Base-by-base conservation (phyloP, 2,113 vertebrate species). In the Hippocampus comes region DNA sequence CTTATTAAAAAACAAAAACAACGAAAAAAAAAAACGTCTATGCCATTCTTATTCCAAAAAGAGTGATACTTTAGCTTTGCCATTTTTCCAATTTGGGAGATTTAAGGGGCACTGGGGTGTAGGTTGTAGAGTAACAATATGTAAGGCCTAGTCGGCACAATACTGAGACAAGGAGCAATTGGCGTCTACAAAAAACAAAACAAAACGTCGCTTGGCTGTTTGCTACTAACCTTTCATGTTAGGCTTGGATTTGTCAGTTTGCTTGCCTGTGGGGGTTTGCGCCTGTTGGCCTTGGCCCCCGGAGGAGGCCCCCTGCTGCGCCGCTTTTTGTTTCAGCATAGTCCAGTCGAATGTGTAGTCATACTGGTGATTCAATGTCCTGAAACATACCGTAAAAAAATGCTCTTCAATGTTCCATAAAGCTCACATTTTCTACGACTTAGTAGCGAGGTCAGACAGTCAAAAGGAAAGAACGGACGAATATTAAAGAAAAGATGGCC, bases 171-270 rank as follows among this genome's bases (percentile, higher is more conserved):
- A 61, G 59, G 72, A 89, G 89, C 89, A 91, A 93, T 92, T 92
- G 90, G 91, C 84, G 91, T 92, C 92, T 83, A 79, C 87, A 41
- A 69, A 90, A 84, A 89, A 38, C 0, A 1, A 38, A 38, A 38
- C 30, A 34, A 34, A 34, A 34, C 96, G 96, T 99, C 96, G 93
- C 96, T 98, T 97, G 95, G 96, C 94, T 97, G 95, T 98, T 99
- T 95, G 96, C 96, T 97, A 98, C 97, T 98, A 98, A 99, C 97
- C 97, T 99, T 99, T 99, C 96, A 99, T 96, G 96, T 99, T 99
- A 98, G 95, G 97, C 96, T 99, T 99, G 97, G 97, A 95, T 98
- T 99, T 99, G 95, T 99, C 97, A 98, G 96, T 98, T 98, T 99
- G 97, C 96, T 99, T 99, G 97, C 97, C 97, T 98, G 97, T 99